Evolutionary conservation across 2,888 invertebrate species (phyloP), one percentile per base, ranked within the genome.

Genomic region (Stratiomys singularior): DNA sequence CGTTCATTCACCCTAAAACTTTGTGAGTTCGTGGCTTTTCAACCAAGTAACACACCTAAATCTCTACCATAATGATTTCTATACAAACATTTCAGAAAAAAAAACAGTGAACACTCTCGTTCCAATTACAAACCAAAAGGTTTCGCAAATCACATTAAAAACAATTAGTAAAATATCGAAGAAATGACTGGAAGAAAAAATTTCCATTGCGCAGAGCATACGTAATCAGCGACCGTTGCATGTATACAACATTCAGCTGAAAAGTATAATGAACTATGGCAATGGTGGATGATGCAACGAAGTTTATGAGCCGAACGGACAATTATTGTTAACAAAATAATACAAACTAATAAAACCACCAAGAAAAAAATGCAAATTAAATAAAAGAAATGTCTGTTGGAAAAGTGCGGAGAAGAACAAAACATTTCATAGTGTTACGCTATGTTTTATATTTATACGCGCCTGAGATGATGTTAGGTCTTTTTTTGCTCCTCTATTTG

Each of bases 201-300:
- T 37, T n/a, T 37, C 52, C 52, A 52, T 52, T 52, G 52, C n/a
- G n/a, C 4, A 52, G 3, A 52, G 4, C 15, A 37, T 18, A 52
- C 52, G 52, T 52, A 52, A 52, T 18, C 52, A 52, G 15, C 52
- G 15, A 52, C 7, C 15, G 4, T 52, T 52, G 52, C 9, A 37
- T n/a, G 44, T 52, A 13, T 52, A n/a, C 52, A 52, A 52, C 18
- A 37, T 37, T 37, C 37, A 52, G 64, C 25, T 47, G 25, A 23
- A 69, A 11, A 69, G 69, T 69, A 47, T 69, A 69, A 69, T 69
- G 69, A 69, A 69, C 69, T 69, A 23, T 69, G 69, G 47, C 69
- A 69, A 69, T 69, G 69, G 25, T 47, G 0, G 25, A 46, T 69
- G 46, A 47, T 46, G 47, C 18, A 69, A 69, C 47, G 15, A 7